Evolutionary conservation across 2,797 vertebrate genomes (phyloP).

Genomic region (Luscinia luscinia): DNA sequence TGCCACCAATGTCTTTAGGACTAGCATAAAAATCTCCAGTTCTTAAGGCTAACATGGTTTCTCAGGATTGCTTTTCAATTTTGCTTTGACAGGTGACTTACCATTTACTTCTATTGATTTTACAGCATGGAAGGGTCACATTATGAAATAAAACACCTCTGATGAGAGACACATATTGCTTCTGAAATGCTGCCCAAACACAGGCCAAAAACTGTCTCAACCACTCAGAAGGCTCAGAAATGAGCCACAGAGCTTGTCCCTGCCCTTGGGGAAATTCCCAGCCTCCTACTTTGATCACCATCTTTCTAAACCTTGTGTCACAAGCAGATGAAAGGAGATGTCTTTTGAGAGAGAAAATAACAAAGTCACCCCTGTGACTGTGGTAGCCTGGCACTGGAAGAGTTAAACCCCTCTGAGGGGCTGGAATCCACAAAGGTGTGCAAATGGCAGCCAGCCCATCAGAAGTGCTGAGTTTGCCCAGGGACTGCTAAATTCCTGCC

Average conservation of each 20-base stretch:
- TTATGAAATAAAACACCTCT: neutral
- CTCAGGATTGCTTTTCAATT: neutral
- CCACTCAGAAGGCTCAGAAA: neutral
- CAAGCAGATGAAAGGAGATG: neutral
- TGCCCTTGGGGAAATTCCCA: neutral
- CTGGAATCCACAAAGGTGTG: constrained; percentile 31
- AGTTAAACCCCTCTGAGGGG: neutral
- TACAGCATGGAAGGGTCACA: neutral
- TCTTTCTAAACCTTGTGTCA: neutral
- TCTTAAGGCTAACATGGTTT: neutral
- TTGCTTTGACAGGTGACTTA: neutral
- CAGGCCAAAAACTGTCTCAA: neutral
- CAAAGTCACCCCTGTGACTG: neutral
- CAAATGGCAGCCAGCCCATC: neutral
- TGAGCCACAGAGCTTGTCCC: neutral
- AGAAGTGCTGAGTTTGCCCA: constrained; percentile 25
- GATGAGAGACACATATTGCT: neutral
- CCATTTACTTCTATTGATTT: neutral
- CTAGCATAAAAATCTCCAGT: neutral
- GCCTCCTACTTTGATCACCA: neutral
- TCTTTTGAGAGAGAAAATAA: neutral
- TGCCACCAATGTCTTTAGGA: neutral
- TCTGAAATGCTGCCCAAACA: neutral
- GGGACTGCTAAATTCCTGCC: constrained; percentile 72
- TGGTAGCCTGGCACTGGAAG: neutral